Evolutionary conservation across 2,888 invertebrate genomes (phyloP), one percentile per base, ranked within the genome.

Genomic region (Shargacucullia verbasci): DNA sequence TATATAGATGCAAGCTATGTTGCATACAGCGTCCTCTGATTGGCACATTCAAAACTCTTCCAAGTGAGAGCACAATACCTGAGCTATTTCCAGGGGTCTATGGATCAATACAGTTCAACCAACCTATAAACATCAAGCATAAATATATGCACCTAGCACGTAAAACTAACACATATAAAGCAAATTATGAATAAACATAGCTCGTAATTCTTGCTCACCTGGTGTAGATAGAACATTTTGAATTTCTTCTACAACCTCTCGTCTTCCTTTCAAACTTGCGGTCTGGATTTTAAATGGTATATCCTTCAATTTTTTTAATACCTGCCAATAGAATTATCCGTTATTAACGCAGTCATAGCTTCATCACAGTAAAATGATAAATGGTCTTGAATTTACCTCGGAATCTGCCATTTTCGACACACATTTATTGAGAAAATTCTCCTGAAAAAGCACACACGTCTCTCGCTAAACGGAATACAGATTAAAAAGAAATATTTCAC

Each of bases 271-370:
- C 83, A 95, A 92, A 90, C 96, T 97, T 71, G 96, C 95, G 80
- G 96, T 96, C 87, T 97, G 97, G 80, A 97, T 95, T 89, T 95
- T 95, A 85, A 95, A 95, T 57, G 96, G 96, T 81, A 97, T 94
- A 94, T 97, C 97, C 88, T 96, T 96, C 75, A 97, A 91, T 81
- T 95, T 95, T 89, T 95, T 96, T 73, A 95, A 89, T 74, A 96
- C 91, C 96, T 97, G 91, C 58, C 49, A 73, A 82, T 47, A 80
- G 57, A 83, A 62, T 58, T 27, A 64, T 60, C 14, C 43, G 56
- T 77, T 49, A 61, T 61, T 52, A 64, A 69, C 59, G 37, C 9
- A 35, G 31, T 37, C 47, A 59, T 43, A 54, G 31, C 59, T 66
- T 60, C 7, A 44, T n/a, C 59, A 13, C 15, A 41, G 39, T n/a